Percentiles rank a stretch among this genome's conserved stretches.
These are phyloP conservation scores for Xanthia icteritia DNA, from an alignment of 2,888 invertebrate species.

Conservation along the genomic window DNA sequence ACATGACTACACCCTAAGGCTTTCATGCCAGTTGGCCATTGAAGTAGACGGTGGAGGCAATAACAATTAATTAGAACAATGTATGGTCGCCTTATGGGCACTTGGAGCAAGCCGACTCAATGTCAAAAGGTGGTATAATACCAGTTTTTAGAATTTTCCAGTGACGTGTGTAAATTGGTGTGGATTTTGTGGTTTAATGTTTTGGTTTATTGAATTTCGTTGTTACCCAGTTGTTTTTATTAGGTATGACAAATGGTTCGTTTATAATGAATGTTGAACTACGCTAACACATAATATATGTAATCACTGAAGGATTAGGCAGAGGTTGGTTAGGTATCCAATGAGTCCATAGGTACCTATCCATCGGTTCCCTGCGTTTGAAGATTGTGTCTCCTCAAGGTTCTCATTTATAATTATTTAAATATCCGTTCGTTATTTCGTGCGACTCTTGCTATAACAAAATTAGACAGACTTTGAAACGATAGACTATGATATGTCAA, in stretches of 20 bases:
- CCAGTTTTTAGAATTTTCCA: slow-evolving; percentile 49
- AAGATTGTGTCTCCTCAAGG: background rate
- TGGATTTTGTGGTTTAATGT: slow-evolving; percentile 42
- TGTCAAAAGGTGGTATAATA: slow-evolving; percentile 69
- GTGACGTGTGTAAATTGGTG: slow-evolving; percentile 36
- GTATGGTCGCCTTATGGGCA: slow-evolving; percentile 74
- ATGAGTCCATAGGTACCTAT: too few relatives aligned
- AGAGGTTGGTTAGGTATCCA: background rate
- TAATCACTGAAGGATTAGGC: background rate
- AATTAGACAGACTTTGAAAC: too few relatives aligned
- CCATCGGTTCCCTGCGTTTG: background rate
- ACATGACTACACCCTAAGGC: slow-evolving; percentile 37
- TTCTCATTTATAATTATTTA: background rate
- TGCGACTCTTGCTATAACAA: background rate
- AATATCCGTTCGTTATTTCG: background rate
- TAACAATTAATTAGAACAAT: slow-evolving; percentile 89
- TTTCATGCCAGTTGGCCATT: slow-evolving; percentile 84
- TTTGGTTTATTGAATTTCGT: slow-evolving; percentile 33
- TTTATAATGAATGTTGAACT: background rate
- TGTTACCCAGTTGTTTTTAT: slow-evolving; percentile 16
- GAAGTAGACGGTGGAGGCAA: slow-evolving; percentile 79
- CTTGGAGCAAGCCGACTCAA: slow-evolving; percentile 66
- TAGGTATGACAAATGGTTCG: background rate
- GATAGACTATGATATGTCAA: too few relatives aligned
- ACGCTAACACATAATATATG: background rate